These are phyloP conservation scores for Drosophila birchii DNA, from an alignment of 2,888 invertebrate species.

Conservation along the genomic window DNA sequence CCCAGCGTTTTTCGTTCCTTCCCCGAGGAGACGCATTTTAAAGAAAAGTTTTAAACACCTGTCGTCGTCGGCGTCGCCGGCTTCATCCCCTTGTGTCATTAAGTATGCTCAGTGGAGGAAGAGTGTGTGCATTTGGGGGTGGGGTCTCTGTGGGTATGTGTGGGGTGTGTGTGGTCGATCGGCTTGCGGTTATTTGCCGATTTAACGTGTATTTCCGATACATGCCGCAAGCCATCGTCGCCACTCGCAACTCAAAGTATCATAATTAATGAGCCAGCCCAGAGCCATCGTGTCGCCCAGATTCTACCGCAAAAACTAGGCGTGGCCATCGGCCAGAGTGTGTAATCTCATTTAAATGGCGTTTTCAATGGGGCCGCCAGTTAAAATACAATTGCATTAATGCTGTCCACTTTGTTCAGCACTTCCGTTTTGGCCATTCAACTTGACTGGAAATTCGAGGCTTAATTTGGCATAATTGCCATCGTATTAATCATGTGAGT, in stretches of 20 bases:
- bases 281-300: conserved; percentile 1
- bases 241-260: conserved; percentile 58
- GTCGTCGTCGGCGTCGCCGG: conserved; percentile 24
- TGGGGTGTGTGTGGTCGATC: conserved; percentile 12
- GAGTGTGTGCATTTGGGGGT: background rate
- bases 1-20: background rate
- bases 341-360: conserved; percentile 66
- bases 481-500: background rate
- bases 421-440: conserved; percentile 51
- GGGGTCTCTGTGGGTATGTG: conserved; percentile 2
- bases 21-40: conserved; percentile 34
- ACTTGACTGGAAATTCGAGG: conserved; percentile 12
- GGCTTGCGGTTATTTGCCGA: conserved; percentile 53
- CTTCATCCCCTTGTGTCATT: conserved; percentile 13
- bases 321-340: conserved; percentile 43
- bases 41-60: conserved; percentile 59
- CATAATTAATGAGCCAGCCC: conserved; percentile 73
- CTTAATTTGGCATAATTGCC: conserved; percentile 20
- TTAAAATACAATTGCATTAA: conserved; percentile 60
- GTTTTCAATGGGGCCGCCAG: conserved; percentile 31
- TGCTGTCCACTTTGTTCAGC: conserved; percentile 29
- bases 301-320: conserved; percentile 31
- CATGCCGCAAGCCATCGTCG: conserved; percentile 46
- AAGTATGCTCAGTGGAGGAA: conserved; percentile 8
- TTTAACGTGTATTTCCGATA: conserved; percentile 68